Evolutionary conservation across 1,140 invertebrate genomes (phyloP).

Genomic region (Doryteuthis pealeii): DNA sequence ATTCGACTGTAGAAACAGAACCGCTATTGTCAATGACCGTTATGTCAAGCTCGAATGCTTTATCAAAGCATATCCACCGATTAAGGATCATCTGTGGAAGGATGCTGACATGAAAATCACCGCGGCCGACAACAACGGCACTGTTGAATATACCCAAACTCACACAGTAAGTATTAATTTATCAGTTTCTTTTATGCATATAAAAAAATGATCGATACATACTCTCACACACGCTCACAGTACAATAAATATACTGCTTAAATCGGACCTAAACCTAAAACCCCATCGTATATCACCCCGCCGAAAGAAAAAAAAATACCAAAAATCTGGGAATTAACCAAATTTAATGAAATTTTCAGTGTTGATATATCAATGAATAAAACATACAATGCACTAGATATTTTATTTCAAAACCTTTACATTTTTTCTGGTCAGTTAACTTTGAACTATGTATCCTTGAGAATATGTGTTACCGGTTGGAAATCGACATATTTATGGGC

Average conservation of each 20-base stretch:
- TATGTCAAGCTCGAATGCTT: not conserved
- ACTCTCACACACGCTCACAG: not conserved
- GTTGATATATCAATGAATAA: too few species aligned
- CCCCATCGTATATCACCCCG: too few species aligned
- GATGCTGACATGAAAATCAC: not conserved
- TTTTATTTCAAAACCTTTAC: too few species aligned
- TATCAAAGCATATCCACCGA: not conserved
- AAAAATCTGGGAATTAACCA: too few species aligned
- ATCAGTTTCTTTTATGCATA: not conserved
- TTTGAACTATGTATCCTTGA: too few species aligned
- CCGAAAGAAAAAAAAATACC: too few species aligned
- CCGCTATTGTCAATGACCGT: constrained; percentile 1
- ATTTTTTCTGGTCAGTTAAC: too few species aligned
- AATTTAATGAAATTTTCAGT: too few species aligned
- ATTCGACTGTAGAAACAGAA: not conserved
- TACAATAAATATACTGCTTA: not conserved
- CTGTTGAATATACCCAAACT: constrained; percentile 6
- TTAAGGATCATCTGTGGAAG: not conserved
- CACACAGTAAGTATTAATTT: not conserved
- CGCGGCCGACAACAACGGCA: not conserved
- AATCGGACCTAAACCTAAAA: not conserved
- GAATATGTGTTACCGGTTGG: not conserved
- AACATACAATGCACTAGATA: too few species aligned
- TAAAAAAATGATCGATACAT: not conserved
- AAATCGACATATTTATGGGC: not conserved